phyloP scores from a whole-genome alignment of 1,140 invertebrate species.

The Drosophila cardini region DNA sequence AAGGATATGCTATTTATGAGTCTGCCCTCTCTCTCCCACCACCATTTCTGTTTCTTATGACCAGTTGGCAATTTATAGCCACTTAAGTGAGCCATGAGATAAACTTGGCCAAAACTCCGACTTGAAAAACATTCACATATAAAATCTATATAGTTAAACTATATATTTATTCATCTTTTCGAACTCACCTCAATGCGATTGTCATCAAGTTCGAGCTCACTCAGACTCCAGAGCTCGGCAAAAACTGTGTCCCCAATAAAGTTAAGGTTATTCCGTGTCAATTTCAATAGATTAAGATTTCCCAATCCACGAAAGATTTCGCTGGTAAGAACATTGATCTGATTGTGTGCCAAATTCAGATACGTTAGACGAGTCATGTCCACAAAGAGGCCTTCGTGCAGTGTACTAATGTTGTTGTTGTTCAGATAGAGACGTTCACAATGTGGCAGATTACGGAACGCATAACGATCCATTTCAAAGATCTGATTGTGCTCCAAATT shows the following conservation, averaged over 20 bases:
- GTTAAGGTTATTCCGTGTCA: constrained; percentile 89
- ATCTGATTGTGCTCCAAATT: constrained; percentile 90
- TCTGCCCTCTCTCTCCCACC: background rate
- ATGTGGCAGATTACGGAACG: constrained; percentile 89
- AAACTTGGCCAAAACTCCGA: constrained; percentile 47
- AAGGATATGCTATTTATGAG: constrained; percentile 72
- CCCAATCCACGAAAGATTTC: constrained; percentile 90
- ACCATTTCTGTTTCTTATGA: constrained; percentile 58
- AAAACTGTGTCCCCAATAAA: constrained; percentile 91
- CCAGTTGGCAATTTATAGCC: constrained; percentile 67
- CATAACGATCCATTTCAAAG: constrained; percentile 88
- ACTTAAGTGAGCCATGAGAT: constrained; percentile 66
- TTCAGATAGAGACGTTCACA: constrained; percentile 88
- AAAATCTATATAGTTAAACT: constrained; percentile 7
- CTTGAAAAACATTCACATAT: constrained; percentile 28
- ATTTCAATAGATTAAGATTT: constrained; percentile 88
- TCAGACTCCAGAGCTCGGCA: constrained; percentile 89
- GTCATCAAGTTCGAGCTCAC: constrained; percentile 89
- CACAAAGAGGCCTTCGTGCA: constrained; percentile 90
- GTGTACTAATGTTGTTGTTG: constrained; percentile 89
- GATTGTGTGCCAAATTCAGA: constrained; percentile 89
- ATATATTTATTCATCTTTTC: constrained; percentile 12
- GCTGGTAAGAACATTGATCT: constrained; percentile 88
- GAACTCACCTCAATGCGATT: constrained; percentile 87
- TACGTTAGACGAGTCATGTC: constrained; percentile 88